These are phyloP conservation scores for Esox niger DNA, from an alignment of 2,113 vertebrate genomes.

Conservation along the genomic window DNA sequence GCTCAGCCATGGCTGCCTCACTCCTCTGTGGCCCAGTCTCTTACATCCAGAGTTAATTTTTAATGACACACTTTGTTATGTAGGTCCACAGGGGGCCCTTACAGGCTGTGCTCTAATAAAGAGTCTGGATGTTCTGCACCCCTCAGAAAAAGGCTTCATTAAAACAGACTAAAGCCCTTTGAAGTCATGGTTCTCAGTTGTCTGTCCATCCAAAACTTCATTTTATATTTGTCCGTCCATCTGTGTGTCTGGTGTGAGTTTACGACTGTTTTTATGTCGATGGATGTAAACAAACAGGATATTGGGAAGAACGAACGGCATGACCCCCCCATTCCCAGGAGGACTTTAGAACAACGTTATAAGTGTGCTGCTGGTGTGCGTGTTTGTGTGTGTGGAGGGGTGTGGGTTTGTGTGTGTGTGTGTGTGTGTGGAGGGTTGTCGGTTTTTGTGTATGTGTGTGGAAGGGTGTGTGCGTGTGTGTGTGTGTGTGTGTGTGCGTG, in stretches of 20 bases:
- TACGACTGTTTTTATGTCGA: constrained; percentile 35
- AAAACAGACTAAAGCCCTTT: constrained; percentile 52
- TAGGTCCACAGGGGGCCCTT: constrained; percentile 56
- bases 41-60: constrained; percentile 65
- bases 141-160: constrained; percentile 62
- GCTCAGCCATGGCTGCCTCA: constrained; percentile 21
- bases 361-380: background rate
- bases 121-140: constrained; percentile 50
- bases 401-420: background rate
- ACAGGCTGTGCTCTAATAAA: constrained; percentile 61
- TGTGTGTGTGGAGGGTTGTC: background rate
- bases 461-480: background rate
- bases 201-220: constrained; percentile 45
- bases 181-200: constrained; percentile 47
- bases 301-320: constrained; percentile 43
- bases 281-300: constrained; percentile 15
- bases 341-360: constrained; percentile 40
- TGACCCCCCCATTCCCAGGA: constrained; percentile 30
- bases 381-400: background rate
- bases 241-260: constrained; percentile 41
- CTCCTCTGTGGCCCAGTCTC: constrained; percentile 60
- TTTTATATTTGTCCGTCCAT: constrained; percentile 41
- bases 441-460: background rate
- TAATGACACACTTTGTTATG: constrained; percentile 69
- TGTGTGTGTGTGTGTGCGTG: constrained; percentile 1